A percentile compares a stretch with the other conserved stretches of the same genome.
Conservation (phyloP, 2,113 vertebrate genomes). For the Oreamnos americanus region DNA sequence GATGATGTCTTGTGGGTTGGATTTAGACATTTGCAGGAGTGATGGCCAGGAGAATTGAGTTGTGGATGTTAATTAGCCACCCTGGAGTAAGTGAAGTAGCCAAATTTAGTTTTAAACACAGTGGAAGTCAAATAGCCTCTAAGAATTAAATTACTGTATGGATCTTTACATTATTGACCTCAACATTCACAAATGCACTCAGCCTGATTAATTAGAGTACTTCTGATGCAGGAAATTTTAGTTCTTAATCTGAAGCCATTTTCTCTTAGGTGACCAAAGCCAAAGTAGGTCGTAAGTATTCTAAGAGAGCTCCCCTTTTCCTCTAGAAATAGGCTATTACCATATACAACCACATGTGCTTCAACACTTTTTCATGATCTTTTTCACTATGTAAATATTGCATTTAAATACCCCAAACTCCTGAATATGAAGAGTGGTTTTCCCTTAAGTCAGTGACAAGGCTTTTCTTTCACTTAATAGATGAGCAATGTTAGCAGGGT, state of each 20-base stretch:
- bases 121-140: background rate
- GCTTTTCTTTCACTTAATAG: constrained; percentile 34
- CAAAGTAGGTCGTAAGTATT: background rate
- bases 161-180: background rate
- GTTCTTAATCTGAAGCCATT: constrained; percentile 19
- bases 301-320: background rate
- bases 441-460: background rate
- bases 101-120: background rate
- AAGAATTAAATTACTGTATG: background rate
- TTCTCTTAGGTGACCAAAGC: background rate
- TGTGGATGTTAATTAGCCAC: background rate
- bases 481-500: background rate
- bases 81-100: background rate
- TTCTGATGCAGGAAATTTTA: constrained; percentile 11
- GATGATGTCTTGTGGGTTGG: background rate
- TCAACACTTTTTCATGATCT: background rate
- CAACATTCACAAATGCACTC: background rate
- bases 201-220: background rate
- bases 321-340: background rate
- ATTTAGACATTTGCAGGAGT: background rate
- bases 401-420: background rate
- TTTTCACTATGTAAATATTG: background rate
- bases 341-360: background rate
- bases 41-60: background rate
- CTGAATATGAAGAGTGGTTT: background rate